Conservation (phyloP, 2,797 vertebrate species). For the Eidolon dupreanum region DNA sequence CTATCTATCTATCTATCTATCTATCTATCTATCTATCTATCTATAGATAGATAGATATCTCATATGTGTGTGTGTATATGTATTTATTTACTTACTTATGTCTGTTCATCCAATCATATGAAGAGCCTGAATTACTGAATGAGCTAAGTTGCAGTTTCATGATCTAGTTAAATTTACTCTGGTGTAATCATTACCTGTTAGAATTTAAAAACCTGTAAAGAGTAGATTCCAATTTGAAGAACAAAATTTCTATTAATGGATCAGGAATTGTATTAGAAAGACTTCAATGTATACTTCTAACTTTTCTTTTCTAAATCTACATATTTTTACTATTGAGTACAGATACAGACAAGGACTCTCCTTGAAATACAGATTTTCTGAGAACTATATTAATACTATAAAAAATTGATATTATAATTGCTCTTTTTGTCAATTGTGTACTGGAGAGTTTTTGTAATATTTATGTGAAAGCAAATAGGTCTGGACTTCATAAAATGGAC, state of each 20-base stretch:
- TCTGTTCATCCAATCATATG: neutral
- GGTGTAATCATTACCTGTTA: neutral
- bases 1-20: no score
- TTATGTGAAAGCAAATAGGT: neutral
- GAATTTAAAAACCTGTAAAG: neutral
- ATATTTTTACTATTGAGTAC: neutral
- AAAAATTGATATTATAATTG: neutral
- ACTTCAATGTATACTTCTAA: neutral
- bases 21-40: no score
- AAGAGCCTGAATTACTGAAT: neutral
- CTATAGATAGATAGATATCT: no score
- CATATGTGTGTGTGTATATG: neutral
- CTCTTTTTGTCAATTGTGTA: neutral
- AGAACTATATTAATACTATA: neutral
- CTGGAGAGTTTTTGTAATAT: neutral
- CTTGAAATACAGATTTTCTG: neutral
- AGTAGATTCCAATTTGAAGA: neutral
- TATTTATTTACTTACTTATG: no score
- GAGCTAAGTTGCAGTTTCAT: neutral
- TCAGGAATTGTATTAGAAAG: neutral
- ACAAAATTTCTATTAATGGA: neutral
- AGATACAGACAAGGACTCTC: neutral
- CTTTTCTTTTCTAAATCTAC: neutral
- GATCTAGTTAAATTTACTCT: neutral
- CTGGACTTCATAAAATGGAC: neutral